These are phyloP conservation scores for Drosophila subsilvestris DNA, from an alignment of 2,888 invertebrate species.

Conservation along the genomic window DNA sequence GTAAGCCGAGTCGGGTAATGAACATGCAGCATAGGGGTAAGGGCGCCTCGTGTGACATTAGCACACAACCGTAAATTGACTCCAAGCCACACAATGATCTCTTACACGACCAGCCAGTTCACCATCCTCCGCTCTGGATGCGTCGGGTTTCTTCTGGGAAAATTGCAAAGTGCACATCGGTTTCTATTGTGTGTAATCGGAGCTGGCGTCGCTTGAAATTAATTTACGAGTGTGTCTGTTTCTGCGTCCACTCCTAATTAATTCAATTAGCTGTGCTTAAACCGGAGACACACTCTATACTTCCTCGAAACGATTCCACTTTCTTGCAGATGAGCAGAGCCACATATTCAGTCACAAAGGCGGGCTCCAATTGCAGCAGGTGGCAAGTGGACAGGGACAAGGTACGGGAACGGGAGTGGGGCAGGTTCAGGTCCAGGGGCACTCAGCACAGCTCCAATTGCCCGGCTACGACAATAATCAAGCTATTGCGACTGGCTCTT, in stretches of 20 bases:
- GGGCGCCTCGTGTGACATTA: constrained; percentile 46
- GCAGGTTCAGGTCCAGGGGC: constrained; percentile 45
- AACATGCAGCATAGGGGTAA: no score
- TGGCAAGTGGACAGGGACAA: constrained; percentile 60
- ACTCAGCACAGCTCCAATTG: constrained; percentile 48
- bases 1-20: constrained; percentile 25
- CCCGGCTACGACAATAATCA: constrained; percentile 55
- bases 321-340: constrained; percentile 84
- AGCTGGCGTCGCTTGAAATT: constrained; percentile 63
- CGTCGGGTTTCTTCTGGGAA: constrained; percentile 65
- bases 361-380: constrained; percentile 85
- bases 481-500: constrained; percentile 33
- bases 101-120: constrained; percentile 18
- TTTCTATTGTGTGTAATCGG: constrained; percentile 73
- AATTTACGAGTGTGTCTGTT: constrained; percentile 64
- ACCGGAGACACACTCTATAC: constrained; percentile 40
- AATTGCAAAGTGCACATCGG: constrained; percentile 73
- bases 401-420: constrained; percentile 1
- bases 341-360: constrained; percentile 90
- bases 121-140: neutral
- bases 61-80: constrained; percentile 62
- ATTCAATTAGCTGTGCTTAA: constrained; percentile 70
- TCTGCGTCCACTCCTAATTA: constrained; percentile 64
- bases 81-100: constrained; percentile 57
- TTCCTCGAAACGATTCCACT: constrained; percentile 29